Base-by-base conservation (phyloP, 2,888 invertebrate species). In the Tetranychus piercei region DNA sequence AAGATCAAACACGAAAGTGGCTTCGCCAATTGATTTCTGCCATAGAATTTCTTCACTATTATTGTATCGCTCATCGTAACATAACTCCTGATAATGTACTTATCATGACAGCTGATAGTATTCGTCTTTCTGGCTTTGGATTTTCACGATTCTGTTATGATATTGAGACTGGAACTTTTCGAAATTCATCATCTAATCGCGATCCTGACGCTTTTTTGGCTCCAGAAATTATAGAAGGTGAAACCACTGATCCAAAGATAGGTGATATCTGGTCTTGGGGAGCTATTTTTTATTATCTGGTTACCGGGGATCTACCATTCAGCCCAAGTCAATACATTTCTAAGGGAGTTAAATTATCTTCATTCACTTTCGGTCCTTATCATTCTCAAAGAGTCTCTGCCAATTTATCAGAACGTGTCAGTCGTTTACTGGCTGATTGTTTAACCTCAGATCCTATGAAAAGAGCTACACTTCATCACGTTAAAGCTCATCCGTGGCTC, bases 41-140 rank as follows among this genome's bases (percentile, higher is more conserved):
- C 5, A 69, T 69, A 11, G 69, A 69, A 23, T 69, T 69, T 69
- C 22, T 69, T n/a, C 69, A 69, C 9, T 69, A 69, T 22, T 69
- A 69, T 20, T 69, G 69, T 69, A 69, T 69, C 34, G 69, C 69
- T 23, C 69, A 69, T 69, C 69, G 69, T 7, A 69, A 69, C 34
- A 23, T 69, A 11, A 69, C 23, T 20, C 69, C 69, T 8, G 69
- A 69, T 4, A 69, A 69, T 69, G 20, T 69, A 6, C 8, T 69
- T 20, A 22, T 69, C 22, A 22, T 5, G 34, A 23, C 20, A 11
- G 2, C 22, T 6, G 22, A 69, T 2, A 20, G 20, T 6, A 69
- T 69, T 8, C 4, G 5, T 18, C 11, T 69, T 11, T 20, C 20
- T 23, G 69, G 69, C 11, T 69, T 69, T 20, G 69, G 69, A 20